Evolutionary conservation across 2,113 vertebrate genomes (phyloP).

Genomic region (Laterallus jamaicensis): DNA sequence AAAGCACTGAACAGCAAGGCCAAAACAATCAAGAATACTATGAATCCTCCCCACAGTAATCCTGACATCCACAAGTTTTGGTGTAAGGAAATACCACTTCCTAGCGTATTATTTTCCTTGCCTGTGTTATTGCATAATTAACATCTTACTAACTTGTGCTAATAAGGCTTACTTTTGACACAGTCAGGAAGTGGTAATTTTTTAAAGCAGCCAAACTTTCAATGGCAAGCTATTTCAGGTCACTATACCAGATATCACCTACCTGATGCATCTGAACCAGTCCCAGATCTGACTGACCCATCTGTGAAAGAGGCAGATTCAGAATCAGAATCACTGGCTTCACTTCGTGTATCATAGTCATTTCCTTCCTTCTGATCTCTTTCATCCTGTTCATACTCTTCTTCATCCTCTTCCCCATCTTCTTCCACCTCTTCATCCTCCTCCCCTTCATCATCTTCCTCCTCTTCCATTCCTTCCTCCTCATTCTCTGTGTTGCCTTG

Average conservation of each 20-base stretch:
- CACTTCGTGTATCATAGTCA: constrained; percentile 95
- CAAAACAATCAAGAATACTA: background rate
- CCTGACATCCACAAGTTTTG: background rate
- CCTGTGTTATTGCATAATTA: background rate
- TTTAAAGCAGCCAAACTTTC: background rate
- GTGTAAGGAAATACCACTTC: background rate
- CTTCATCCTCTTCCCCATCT: constrained; percentile 78
- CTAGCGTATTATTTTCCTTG: background rate
- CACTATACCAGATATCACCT: background rate
- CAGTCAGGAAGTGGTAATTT: background rate
- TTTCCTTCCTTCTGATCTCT: constrained; percentile 84
- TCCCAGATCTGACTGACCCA: constrained; percentile 88
- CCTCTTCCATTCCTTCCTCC: constrained; percentile 82
- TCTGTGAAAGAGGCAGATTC: constrained; percentile 95
- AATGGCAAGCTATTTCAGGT: background rate
- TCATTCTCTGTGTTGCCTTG: constrained; percentile 85
- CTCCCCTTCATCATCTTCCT: constrained; percentile 81
- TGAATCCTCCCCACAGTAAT: background rate
- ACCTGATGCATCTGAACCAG: constrained; percentile 94
- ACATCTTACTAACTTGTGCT: background rate
- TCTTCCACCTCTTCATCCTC: constrained; percentile 84
- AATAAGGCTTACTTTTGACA: background rate
- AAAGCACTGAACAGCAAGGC: background rate
- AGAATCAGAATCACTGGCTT: constrained; percentile 95
- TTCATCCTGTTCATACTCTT: constrained; percentile 89